Conservation (phyloP, 2,797 vertebrate species). For the Trachurus trachurus region DNA sequence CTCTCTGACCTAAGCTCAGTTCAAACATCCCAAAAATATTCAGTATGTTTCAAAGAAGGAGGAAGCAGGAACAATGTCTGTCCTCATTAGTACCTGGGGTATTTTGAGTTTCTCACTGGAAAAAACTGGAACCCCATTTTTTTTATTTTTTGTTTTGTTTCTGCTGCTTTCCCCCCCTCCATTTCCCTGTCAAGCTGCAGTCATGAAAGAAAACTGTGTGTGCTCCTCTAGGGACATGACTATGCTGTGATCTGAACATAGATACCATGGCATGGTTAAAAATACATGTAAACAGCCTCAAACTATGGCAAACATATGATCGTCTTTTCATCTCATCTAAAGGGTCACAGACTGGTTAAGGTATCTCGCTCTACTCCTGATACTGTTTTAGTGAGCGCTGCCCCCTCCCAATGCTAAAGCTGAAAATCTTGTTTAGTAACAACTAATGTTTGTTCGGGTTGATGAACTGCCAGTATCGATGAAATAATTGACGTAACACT, state of each 20-base stretch:
- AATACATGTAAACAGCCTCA: slow-evolving; percentile 1
- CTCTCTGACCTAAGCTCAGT: slow-evolving; percentile 30
- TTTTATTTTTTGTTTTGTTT: slow-evolving; percentile 13
- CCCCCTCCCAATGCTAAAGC: slow-evolving; percentile 11
- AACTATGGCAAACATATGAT: slow-evolving; percentile 2
- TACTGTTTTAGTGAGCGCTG: slow-evolving; percentile 12
- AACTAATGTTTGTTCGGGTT: slow-evolving; percentile 78
- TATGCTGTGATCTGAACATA: slow-evolving; percentile 43
- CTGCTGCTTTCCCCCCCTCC: slow-evolving; percentile 2
- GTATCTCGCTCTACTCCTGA: not conserved
- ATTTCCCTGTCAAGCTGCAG: slow-evolving; percentile 13
- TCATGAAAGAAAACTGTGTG: slow-evolving; percentile 25
- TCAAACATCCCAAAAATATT: slow-evolving; percentile 35
- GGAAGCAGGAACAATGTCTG: slow-evolving; percentile 25
- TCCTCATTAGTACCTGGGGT: slow-evolving; percentile 34
- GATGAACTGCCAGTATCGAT: slow-evolving; percentile 84
- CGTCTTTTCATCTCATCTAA: not conserved
- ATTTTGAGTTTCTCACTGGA: slow-evolving; percentile 23
- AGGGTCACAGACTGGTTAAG: slow-evolving; percentile 7
- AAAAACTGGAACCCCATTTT: slow-evolving; percentile 9
- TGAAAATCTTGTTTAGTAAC: slow-evolving; percentile 71
- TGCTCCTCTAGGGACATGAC: slow-evolving; percentile 8
- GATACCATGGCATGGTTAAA: slow-evolving; percentile 15
- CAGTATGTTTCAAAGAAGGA: slow-evolving; percentile 3
- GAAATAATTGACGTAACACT: slow-evolving; percentile 77